Base-by-base conservation (phyloP, 2,888 invertebrate species). In the Lasioglossum leucozonium region DNA sequence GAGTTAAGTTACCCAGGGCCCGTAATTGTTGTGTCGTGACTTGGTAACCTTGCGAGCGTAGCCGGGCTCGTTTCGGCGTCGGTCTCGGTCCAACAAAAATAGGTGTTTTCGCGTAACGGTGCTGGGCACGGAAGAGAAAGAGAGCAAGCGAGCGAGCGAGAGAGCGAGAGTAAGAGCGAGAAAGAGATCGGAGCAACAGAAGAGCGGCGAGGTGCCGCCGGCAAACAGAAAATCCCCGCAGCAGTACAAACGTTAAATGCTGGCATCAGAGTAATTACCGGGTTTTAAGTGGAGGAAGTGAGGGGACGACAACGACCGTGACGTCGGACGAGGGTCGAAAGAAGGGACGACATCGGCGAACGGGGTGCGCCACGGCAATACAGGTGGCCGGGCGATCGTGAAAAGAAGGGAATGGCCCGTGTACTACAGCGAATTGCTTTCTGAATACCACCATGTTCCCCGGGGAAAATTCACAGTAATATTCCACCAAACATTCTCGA, bases 271-370 rank as follows among this genome's bases (percentile, higher is more conserved):
- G 91, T 92, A 91, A 92, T 92, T 92, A 90, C 92, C 90, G 90
- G 92, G 92, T 92, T 92, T 92, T 92, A 92, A 91, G 89, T 88
- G 86, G 89, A 91, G 89, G 91, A 91, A 92, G 90, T 88, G 91
- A 91, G 90, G 89, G 89, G 87, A 85, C 83, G 88, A 77, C 87
- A 80, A 87, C 77, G 87, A 82, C 74, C 79, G 62, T 75, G 72
- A 85, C 90, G 83, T 77, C 87, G 82, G 67, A 77, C 74, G 82
- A 86, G 84, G 89, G 86, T 82, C 72, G 90, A 82, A 85, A 83
- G 87, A 79, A 83, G 79, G 80, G 83, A 78, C 76, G 79, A 80
- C 80, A 83, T 77, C 71, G 88, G 84, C 72, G 47, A 69, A 82
- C 76, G 78, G 87, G 80, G 77, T 88, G 86, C 81, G 80, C 84